Conservation (phyloP, 2,113 vertebrate species). For the Nerophis lumbriciformis region DNA sequence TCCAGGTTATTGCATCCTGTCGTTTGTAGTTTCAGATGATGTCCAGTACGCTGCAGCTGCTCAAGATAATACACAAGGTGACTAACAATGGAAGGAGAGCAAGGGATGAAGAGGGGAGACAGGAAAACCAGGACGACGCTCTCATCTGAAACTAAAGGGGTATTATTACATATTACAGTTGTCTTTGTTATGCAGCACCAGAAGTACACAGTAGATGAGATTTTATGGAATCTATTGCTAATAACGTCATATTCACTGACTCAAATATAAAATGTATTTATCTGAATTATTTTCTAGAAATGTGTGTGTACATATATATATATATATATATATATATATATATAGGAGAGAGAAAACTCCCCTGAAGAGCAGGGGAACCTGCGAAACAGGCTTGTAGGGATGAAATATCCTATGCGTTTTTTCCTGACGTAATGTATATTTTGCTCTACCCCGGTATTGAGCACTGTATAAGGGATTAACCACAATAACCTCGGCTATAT, state of each 20-base stretch:
- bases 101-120: conserved; percentile 74
- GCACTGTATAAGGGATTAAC: too few species aligned
- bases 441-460: too few species aligned
- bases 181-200: conserved; percentile 19
- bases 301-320: not conserved
- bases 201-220: not conserved
- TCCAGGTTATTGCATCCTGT: conserved; percentile 98
- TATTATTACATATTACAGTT: conserved; percentile 48
- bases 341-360: too few species aligned
- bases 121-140: conserved; percentile 59
- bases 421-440: too few species aligned
- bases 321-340: too few species aligned
- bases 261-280: not conserved
- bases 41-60: conserved; percentile 87
- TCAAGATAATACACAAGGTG: conserved; percentile 87
- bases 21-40: conserved; percentile 96
- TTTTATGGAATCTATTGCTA: not conserved
- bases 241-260: not conserved
- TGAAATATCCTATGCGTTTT: too few species aligned
- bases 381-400: too few species aligned
- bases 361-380: too few species aligned
- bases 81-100: conserved; percentile 84
- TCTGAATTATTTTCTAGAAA: not conserved
- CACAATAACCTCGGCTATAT: too few species aligned
- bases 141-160: conserved; percentile 58